Evolutionary conservation across 2,888 invertebrate genomes (phyloP), one percentile per base, ranked within the genome.

Genomic region (Zeuzera pyrina): DNA sequence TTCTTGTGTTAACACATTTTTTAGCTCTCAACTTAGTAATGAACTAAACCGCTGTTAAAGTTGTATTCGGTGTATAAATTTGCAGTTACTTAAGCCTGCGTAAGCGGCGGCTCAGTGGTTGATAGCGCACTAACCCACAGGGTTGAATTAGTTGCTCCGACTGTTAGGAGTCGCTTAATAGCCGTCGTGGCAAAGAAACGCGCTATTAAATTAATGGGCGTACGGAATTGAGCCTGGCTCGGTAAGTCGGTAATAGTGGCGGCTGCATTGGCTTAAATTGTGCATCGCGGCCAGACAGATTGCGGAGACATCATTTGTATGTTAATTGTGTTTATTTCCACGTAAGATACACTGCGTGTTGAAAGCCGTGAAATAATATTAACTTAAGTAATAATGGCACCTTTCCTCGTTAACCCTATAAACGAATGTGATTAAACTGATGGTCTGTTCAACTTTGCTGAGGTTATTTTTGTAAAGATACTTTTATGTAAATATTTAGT

Each of bases 201-300:
- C 43, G 59, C 63, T 65, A 67, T 72, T 67, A 72, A 73, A 65
- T 70, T 67, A 76, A 73, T 67, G 67, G 61, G 44, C 56, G 53
- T 51, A 49, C 52, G 52, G 57, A 53, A 60, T 62, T 48, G 49
- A 50, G 52, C 26, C 39, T 35, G 40, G 30, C 35, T 42, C 32
- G 37, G 43, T 49, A n/a, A n/a, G n/a, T n/a, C n/a, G n/a, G n/a
- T 55, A 56, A 57, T 48, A 47, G 52, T 34, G 45, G 38, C 34
- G 31, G 35, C n/a, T 36, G 38, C 41, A 45, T 41, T 42, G 31
- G 45, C 41, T 46, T 43, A 47, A 47, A 45, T 34, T 40, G 38
- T 35, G 28, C 39, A 11, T n/a, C 38, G 37, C 37, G 33, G 38
- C 45, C 46, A 49, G 52, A 58, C 55, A 50, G 54, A 62, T 56